phyloP scores from a whole-genome alignment of 2,888 invertebrate species.

The Drosophila yooni region DNA sequence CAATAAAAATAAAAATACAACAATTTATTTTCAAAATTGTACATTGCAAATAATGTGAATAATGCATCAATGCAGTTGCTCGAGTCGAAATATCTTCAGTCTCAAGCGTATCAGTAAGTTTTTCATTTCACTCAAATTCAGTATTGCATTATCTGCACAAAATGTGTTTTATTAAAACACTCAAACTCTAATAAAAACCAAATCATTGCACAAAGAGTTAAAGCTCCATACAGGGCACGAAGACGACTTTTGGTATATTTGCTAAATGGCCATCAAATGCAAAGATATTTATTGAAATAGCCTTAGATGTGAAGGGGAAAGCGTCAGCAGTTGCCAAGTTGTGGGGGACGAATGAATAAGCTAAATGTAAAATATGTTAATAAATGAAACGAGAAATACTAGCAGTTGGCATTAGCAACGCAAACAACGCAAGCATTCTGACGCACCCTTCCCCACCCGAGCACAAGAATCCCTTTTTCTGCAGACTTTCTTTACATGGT shows the following conservation, averaged over 20 bases:
- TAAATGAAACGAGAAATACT: constrained; percentile 50
- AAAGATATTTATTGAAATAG: constrained; percentile 19
- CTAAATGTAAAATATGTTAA: constrained; percentile 37
- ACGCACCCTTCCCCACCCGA: not conserved
- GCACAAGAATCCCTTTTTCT: constrained; percentile 6
- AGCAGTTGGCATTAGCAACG: constrained; percentile 59
- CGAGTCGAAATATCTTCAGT: not conserved
- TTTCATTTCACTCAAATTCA: not conserved
- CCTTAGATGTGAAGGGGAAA: not conserved
- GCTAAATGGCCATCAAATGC: constrained; percentile 24
- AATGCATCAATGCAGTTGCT: not conserved
- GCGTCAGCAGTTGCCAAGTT: constrained; percentile 33
- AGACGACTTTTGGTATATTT: constrained; percentile 15
- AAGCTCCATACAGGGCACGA: not conserved
- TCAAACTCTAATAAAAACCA: constrained; percentile 28
- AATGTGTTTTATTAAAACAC: not conserved
- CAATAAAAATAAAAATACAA: not conserved
- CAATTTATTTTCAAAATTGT: not conserved
- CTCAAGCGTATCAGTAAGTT: not conserved
- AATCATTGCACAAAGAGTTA: constrained; percentile 45
- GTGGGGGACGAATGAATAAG: not conserved
- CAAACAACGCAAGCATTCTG: constrained; percentile 14
- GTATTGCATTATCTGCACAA: not conserved
- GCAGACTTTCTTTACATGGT: constrained; percentile 6
- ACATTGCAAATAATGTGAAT: not conserved